phyloP scores from a whole-genome alignment of 2,113 vertebrate species.

The Galeopterus variegatus region DNA sequence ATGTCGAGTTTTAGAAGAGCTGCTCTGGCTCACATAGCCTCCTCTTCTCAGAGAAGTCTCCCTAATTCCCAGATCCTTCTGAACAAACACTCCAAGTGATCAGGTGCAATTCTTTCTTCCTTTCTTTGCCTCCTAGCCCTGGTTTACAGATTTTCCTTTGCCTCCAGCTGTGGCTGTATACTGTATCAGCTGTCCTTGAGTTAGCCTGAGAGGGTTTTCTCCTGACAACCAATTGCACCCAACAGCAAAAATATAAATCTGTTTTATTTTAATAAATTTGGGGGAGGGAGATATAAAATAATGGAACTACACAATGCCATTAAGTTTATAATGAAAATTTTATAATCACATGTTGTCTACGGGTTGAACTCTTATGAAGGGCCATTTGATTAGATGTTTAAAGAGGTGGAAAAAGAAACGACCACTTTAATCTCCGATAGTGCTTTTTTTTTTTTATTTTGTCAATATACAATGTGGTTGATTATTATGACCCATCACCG shows the following conservation, averaged over 20 bases:
- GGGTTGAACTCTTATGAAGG: not conserved
- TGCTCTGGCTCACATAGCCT: rapidly evolving
- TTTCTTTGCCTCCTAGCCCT: too few relatives aligned
- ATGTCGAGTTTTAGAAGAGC: rapidly evolving
- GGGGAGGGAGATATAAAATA: too few relatives aligned
- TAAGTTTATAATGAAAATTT: not conserved
- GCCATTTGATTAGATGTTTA: not conserved
- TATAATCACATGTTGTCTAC: not conserved
- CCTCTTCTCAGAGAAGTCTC: not conserved
- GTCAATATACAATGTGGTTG: too few relatives aligned
- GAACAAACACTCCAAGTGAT: too few relatives aligned
- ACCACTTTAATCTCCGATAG: not conserved
- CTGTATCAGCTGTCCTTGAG: too few relatives aligned
- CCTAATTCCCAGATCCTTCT: rapidly evolving
- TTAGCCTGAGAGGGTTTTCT: not conserved
- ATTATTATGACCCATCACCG: too few relatives aligned
- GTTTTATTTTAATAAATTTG: not conserved
- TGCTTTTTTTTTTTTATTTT: too few relatives aligned
- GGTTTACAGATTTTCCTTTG: not conserved
- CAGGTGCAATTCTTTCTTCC: too few relatives aligned
- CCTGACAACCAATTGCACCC: not conserved
- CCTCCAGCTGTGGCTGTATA: not conserved
- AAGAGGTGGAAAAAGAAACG: not conserved
- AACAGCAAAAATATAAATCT: not conserved
- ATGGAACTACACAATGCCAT: too few relatives aligned